Conservation (phyloP, 2,113 vertebrate species). For the Eulacestoma nigropectus region DNA sequence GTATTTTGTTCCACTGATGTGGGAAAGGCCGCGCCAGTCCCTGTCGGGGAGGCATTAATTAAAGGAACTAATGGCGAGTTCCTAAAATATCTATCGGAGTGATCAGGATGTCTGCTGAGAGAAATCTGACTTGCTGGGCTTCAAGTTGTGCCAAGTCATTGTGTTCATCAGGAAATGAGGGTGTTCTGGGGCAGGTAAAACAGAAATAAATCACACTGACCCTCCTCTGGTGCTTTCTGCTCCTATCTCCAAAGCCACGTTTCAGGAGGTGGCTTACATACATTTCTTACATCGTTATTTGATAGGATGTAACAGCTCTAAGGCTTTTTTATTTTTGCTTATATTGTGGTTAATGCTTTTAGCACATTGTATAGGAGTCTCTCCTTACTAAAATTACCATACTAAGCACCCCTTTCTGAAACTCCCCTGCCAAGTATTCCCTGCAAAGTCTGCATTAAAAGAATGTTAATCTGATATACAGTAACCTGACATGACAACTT, state of each 20-base stretch:
- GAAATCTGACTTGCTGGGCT: slow-evolving; percentile 34
- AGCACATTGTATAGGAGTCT: neutral
- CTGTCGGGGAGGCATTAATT: neutral
- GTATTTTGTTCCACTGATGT: neutral
- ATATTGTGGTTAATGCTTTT: neutral
- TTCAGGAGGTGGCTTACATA: neutral
- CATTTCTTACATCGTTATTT: neutral
- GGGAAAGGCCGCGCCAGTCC: neutral
- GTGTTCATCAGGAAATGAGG: slow-evolving; percentile 43
- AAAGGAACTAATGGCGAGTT: slow-evolving; percentile 36
- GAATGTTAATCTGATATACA: neutral
- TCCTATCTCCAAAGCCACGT: neutral
- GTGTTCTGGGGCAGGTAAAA: slow-evolving; percentile 34
- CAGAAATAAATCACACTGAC: slow-evolving; percentile 2
- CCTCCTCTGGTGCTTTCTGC: neutral
- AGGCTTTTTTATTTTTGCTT: neutral
- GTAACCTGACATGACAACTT: neutral
- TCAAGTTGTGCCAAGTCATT: slow-evolving; percentile 60
- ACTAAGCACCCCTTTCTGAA: neutral
- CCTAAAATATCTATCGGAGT: slow-evolving; percentile 25
- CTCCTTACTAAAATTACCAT: neutral
- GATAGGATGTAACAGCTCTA: neutral
- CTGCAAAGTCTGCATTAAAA: neutral
- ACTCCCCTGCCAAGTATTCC: neutral
- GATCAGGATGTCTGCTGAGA: slow-evolving; percentile 56